These are phyloP conservation scores for Congeria kusceri DNA, from an alignment of 2,888 invertebrate species.

Conservation along the genomic window DNA sequence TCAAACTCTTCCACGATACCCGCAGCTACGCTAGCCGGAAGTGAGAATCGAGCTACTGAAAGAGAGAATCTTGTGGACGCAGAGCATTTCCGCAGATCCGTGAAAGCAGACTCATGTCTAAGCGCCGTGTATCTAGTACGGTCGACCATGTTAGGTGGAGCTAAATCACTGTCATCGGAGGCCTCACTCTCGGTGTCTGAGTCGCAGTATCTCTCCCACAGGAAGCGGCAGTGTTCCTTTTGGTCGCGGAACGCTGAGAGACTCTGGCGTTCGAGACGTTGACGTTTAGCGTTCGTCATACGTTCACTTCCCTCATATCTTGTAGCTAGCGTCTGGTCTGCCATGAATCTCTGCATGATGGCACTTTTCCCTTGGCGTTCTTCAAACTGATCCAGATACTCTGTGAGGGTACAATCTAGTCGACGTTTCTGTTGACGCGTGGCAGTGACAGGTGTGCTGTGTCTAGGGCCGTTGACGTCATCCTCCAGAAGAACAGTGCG, in stretches of 20 bases:
- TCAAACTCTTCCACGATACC: constrained; percentile 12
- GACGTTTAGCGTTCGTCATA: constrained; percentile 5
- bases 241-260: constrained; percentile 31
- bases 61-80: constrained; percentile 7
- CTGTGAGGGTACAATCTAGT: background rate
- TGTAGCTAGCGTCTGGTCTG: constrained; percentile 36
- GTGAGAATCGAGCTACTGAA: constrained; percentile 10
- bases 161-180: background rate
- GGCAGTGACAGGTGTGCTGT: constrained; percentile 50
- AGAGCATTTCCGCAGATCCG: constrained; percentile 11
- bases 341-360: constrained; percentile 52
- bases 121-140: background rate
- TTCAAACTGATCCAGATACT: constrained; percentile 19
- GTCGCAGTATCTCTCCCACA: constrained; percentile 52
- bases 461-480: constrained; percentile 18
- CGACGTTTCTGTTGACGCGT: constrained; percentile 12
- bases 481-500: constrained; percentile 10
- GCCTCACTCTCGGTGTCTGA: constrained; percentile 38
- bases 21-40: background rate
- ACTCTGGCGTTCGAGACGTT: constrained; percentile 9
- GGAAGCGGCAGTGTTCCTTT: constrained; percentile 43
- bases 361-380: constrained; percentile 44
- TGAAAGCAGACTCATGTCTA: constrained; percentile 24
- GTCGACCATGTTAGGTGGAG: background rate
- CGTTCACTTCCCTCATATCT: too few species aligned